phyloP scores from a whole-genome alignment of 2,888 invertebrate species.

The Ochlodes sylvanus region DNA sequence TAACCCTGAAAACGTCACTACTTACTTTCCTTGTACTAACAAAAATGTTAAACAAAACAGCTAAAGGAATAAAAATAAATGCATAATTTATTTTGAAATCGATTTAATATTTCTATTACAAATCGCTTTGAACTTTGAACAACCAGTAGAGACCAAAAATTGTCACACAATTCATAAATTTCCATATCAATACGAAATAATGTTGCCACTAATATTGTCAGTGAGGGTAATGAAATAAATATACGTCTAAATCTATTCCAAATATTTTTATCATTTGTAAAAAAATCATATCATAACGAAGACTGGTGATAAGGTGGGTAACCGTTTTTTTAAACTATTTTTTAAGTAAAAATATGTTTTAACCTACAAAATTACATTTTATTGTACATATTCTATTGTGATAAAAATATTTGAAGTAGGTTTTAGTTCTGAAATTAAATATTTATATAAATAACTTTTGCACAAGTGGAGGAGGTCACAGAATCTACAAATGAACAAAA shows the following conservation, averaged over 20 bases:
- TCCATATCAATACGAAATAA: slow-evolving; percentile 47
- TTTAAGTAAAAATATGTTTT: too few relatives aligned
- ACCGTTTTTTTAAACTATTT: neutral
- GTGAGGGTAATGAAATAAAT: neutral
- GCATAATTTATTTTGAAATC: slow-evolving; percentile 58
- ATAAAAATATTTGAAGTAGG: slow-evolving; percentile 2
- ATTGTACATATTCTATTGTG: neutral
- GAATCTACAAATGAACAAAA: too few relatives aligned
- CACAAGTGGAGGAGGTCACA: too few relatives aligned
- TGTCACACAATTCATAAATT: slow-evolving; percentile 54
- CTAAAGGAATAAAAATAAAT: slow-evolving; percentile 38
- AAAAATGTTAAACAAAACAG: neutral
- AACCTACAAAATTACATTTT: neutral
- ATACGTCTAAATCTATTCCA: neutral
- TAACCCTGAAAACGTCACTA: too few relatives aligned
- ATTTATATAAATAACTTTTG: neutral
- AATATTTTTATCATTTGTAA: slow-evolving; percentile 4
- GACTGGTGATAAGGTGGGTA: neutral
- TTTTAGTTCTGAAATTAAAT: neutral
- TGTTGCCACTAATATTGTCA: slow-evolving; percentile 12
- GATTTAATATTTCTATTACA: slow-evolving; percentile 80
- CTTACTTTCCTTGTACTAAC: too few relatives aligned
- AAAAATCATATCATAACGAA: neutral
- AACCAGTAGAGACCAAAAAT: slow-evolving; percentile 71
- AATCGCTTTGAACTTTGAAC: slow-evolving; percentile 78